A percentile compares a stretch with the other conserved stretches of the same genome.
Evolutionary conservation across 2,113 vertebrate species (phyloP).

Genomic region (Budorcas taxicolor): DNA sequence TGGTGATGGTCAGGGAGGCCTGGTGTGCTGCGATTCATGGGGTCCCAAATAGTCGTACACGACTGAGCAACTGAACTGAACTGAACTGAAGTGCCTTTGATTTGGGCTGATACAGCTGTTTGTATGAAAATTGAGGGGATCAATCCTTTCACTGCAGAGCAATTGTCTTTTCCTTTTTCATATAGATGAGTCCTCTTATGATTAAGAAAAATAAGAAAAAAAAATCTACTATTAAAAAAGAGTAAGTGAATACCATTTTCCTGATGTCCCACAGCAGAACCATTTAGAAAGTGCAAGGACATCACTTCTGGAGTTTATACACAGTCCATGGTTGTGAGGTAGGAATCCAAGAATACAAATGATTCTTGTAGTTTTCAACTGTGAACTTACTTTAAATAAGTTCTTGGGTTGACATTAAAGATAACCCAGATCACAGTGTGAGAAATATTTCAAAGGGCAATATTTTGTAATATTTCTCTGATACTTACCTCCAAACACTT

Average conservation of each 20-base stretch:
- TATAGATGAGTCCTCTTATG: neutral
- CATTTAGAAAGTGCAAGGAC: neutral
- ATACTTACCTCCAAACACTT: neutral
- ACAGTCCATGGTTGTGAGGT: neutral
- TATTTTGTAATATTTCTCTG: neutral
- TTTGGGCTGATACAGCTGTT: accelerated
- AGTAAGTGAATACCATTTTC: neutral
- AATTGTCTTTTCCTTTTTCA: neutral
- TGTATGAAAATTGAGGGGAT: neutral
- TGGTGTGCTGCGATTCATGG: accelerated
- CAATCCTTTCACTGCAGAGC: neutral
- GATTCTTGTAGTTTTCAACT: neutral
- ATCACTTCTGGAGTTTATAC: neutral
- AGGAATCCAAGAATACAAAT: neutral
- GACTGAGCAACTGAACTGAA: too few species aligned
- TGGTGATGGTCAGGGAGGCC: too few species aligned
- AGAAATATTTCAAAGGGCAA: neutral
- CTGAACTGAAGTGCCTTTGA: neutral
- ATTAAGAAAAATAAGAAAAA: neutral
- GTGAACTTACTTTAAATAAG: neutral
- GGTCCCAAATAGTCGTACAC: too few species aligned
- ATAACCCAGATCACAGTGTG: neutral
- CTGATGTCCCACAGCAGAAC: neutral
- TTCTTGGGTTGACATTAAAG: neutral
- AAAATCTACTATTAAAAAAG: neutral